Conservation (phyloP, 2,113 vertebrate genomes). For the Mungos mungo region DNA sequence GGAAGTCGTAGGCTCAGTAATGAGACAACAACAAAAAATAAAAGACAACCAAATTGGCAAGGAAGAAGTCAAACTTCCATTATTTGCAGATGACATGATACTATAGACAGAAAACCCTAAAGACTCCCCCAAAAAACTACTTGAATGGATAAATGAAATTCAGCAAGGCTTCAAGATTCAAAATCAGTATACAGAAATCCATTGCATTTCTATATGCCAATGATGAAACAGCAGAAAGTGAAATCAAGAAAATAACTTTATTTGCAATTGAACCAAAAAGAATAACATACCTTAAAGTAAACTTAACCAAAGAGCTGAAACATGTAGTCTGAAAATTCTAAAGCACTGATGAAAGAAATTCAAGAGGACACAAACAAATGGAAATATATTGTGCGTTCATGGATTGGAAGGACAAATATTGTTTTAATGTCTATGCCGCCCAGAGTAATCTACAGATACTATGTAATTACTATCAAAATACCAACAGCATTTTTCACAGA, state of each 20-base stretch:
- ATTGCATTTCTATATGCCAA: background rate
- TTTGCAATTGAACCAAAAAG: background rate
- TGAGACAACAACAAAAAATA: background rate
- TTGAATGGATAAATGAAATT: background rate
- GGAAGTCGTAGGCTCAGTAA: background rate
- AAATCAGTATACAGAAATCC: background rate
- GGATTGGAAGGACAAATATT: background rate
- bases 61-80: background rate
- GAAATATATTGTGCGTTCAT: background rate
- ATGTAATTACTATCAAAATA: background rate
- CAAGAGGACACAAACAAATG: background rate
- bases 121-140: background rate
- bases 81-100: background rate
- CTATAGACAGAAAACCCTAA: background rate
- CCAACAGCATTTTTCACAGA: background rate
- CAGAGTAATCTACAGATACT: background rate
- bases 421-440: background rate
- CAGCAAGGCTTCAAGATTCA: background rate
- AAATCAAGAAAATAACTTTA: background rate
- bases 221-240: background rate
- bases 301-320: background rate
- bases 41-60: background rate
- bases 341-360: background rate
- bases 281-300: background rate
- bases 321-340: background rate